phyloP scores from a whole-genome alignment of 2,797 vertebrate genomes.

The Buphagus erythrorhynchus region DNA sequence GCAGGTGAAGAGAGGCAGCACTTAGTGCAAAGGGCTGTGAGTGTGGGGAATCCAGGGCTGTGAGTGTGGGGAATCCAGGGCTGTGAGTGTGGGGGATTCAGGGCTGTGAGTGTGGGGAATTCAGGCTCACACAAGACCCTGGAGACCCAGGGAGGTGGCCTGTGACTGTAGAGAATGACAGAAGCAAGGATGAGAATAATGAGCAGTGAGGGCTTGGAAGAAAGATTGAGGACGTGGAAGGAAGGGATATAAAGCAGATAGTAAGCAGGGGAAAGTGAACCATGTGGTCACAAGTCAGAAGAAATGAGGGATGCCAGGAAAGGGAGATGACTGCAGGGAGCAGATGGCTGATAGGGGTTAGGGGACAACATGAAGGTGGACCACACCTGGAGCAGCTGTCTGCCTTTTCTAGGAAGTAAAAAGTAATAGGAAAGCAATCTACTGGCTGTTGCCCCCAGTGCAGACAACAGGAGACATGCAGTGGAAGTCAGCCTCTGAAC shows the following conservation, averaged over 20 bases:
- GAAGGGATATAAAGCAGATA: not conserved
- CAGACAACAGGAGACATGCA: not conserved
- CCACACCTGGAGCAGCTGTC: conserved; percentile 51
- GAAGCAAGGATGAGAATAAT: not conserved
- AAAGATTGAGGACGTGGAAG: not conserved
- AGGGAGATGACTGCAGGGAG: not conserved
- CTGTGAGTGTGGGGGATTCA: not conserved
- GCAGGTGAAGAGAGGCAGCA: not conserved
- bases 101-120: not conserved
- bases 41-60: not conserved
- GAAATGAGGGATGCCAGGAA: not conserved
- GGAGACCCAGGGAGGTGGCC: not conserved
- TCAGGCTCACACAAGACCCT: not conserved
- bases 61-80: not conserved
- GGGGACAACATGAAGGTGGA: not conserved
- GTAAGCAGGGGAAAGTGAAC: not conserved
- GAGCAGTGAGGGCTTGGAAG: not conserved
- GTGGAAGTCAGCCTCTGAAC: conserved; percentile 44
- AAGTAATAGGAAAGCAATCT: conserved; percentile 13
- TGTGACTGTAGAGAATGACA: not conserved
- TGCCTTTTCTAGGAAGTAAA: conserved; percentile 19
- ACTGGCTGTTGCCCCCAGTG: not conserved
- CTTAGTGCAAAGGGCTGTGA: not conserved
- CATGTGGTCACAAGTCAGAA: not conserved
- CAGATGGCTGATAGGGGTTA: conserved; percentile 26